Evolutionary conservation across 1,140 invertebrate species (phyloP), one percentile per base, ranked within the genome.

Genomic region (Dreissena polymorpha): DNA sequence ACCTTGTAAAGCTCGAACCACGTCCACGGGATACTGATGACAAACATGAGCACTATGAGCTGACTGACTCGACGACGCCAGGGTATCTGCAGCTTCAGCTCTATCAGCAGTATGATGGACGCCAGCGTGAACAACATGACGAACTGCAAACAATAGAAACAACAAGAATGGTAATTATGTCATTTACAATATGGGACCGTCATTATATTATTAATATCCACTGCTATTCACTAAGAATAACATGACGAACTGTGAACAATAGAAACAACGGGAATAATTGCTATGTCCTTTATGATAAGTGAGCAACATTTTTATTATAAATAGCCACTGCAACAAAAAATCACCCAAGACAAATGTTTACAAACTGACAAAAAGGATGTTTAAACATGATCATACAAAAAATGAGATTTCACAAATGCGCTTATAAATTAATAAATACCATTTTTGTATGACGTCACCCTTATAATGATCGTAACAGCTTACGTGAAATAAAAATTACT

Each of bases 1-100:
- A 89, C 88, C 88, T 89, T 87, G 63, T 88, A 89, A 10, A 89
- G 69, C 63, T 87, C 78, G 79, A 83, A 86, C 88, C 88, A 89
- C 10, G 88, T 89, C 83, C 83, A 85, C 39, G 77, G 85, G 25
- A 89, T 85, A 67, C 88, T 89, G 63, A 88, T 73, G 10, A 87
- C 23, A 73, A 88, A 89, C 23, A 79, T 79, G 57, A 87, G 27
- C 8, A 88, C 70, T 23, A 86, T 81, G 2, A 86, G 49, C 51
- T 88, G 84, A 76, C 70, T 70, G 13, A 84, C 65, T 13, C 80
- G n/a, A 14, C 75, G 75, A 65, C 80, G 60, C 87, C 85, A 88
- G 21, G 87, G 72, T 10, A 86, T 74, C 39, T 85, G 79, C 64
- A 88, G 27, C 7, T 39, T 55, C n/a, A 88, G 39, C 51, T 86